Evolutionary conservation across 1,140 invertebrate species (phyloP), one percentile per base, ranked within the genome.

Genomic region (Aphelinus certus): DNA sequence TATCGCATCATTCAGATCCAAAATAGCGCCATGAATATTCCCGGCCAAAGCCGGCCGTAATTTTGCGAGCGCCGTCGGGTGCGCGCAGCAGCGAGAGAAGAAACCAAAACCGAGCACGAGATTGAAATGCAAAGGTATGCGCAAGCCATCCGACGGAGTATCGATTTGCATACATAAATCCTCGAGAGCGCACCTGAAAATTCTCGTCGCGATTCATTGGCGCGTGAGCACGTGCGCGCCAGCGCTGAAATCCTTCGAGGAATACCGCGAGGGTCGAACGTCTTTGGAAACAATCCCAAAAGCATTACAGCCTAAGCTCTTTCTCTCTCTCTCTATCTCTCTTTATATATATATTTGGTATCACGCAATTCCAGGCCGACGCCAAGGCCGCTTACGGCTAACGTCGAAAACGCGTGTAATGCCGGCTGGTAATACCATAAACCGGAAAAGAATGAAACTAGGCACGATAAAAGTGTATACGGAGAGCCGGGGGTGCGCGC

Each of bases 391-490:
- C 68, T 69, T 49, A 62, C 51, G 61, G 7, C 56, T 76, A 69
- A 76, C 73, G 73, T 64, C n/a, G 62, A 75, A 76, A 78, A 79
- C 71, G 76, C 76, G 60, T 82, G 81, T 81, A 82, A 82, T 74
- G 68, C 72, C 65, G 47, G n/a, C 43, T 49, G 63, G 78, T 81
- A 82, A 82, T 79, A 78, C 76, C 79, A 71, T 82, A 82, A 83
- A 82, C 79, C 75, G 77, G 76, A 78, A 78, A 78, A 79, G 76
- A 82, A 82, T 81, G 81, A 82, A 83, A 83, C 76, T 77, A 76
- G 78, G 77, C 77, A 79, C 79, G 79, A 83, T 84, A 83, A 83
- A 83, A 81, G 81, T 77, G 70, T 55, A 70, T 58, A 68, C 56
- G 74, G 65, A 79, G 74, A 70, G 48, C 71, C 76, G 67, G 66